Evolutionary conservation across 2,113 vertebrate genomes (phyloP).

Genomic region (Salvelinus sp.): DNA sequence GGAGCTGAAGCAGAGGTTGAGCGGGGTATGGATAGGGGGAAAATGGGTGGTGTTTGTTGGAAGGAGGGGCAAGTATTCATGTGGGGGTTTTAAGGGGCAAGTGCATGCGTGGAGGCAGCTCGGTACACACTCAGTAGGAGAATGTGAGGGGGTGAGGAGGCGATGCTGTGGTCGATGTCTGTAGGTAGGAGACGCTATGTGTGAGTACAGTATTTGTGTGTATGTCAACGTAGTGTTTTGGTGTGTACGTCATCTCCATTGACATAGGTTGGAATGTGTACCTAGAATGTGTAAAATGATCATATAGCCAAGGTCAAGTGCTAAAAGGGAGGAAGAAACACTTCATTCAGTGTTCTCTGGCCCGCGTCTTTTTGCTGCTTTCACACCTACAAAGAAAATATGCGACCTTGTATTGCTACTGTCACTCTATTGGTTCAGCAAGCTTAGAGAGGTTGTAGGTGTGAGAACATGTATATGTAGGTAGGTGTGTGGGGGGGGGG

Average conservation of each 20-base stretch:
- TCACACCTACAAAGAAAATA: slow-evolving; percentile 50
- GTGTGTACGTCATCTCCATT: slow-evolving; percentile 23
- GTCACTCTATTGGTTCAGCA: slow-evolving; percentile 40
- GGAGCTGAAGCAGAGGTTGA: slow-evolving; percentile 47
- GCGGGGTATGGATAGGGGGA: slow-evolving; percentile 28
- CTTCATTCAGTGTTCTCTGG: slow-evolving; percentile 43
- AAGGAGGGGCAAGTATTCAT: slow-evolving; percentile 6
- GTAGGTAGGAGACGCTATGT: neutral
- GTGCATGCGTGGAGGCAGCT: slow-evolving; percentile 49
- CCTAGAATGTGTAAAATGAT: slow-evolving; percentile 53
- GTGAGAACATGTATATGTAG: slow-evolving; percentile 16
- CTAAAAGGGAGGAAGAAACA: slow-evolving; percentile 15
- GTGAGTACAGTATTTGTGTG: slow-evolving; percentile 25
- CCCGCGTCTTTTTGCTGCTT: slow-evolving; percentile 59
- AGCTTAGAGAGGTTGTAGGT: slow-evolving; percentile 31
- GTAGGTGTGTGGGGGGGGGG: too few relatives aligned
- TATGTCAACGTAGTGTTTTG: slow-evolving; percentile 18
- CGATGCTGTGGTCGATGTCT: slow-evolving; percentile 2
- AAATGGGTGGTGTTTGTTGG: slow-evolving; percentile 20
- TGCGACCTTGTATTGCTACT: slow-evolving; percentile 54
- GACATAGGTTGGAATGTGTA: slow-evolving; percentile 52
- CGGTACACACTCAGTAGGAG: slow-evolving; percentile 40
- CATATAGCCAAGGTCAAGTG: slow-evolving; percentile 45
- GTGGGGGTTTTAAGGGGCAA: slow-evolving; percentile 37
- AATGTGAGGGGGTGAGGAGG: slow-evolving; percentile 21